Evolutionary conservation across 2,113 vertebrate species (phyloP).

Genomic region (Epinephelus moara): DNA sequence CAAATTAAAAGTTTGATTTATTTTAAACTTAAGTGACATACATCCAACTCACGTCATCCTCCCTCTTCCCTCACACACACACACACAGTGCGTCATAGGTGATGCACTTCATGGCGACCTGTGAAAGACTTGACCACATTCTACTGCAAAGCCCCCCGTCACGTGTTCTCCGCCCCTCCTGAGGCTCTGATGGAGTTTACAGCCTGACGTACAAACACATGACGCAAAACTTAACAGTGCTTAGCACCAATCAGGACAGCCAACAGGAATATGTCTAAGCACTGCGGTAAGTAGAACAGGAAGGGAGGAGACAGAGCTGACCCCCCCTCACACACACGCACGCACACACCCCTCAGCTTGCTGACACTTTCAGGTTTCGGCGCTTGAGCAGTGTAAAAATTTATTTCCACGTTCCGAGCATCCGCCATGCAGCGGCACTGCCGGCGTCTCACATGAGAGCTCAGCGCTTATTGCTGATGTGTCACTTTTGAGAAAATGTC

Average conservation of each 20-base stretch:
- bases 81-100: conserved; percentile 47
- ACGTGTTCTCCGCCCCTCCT: conserved; percentile 48
- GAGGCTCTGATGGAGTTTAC: conserved; percentile 56
- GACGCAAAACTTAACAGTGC: conserved; percentile 74
- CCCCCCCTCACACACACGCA: neutral
- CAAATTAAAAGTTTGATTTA: neutral
- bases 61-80: neutral
- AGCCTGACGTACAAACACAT: conserved; percentile 66
- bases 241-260: conserved; percentile 75
- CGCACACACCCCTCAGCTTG: neutral
- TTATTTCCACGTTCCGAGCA: conserved; percentile 43
- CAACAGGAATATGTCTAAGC: conserved; percentile 43
- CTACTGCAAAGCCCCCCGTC: conserved; percentile 52
- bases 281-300: conserved; percentile 69
- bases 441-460: conserved; percentile 57
- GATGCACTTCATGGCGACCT: conserved; percentile 38
- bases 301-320: conserved; percentile 34
- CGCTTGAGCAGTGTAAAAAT: conserved; percentile 53
- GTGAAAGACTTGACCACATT: conserved; percentile 45
- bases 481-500: conserved; percentile 63
- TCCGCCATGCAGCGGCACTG: conserved; percentile 2
- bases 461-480: conserved; percentile 67
- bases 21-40: neutral
- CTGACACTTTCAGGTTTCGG: conserved; percentile 56
- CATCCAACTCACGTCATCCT: neutral